Conservation (phyloP, 2,888 invertebrate genomes). For the Pandemis heparana region DNA sequence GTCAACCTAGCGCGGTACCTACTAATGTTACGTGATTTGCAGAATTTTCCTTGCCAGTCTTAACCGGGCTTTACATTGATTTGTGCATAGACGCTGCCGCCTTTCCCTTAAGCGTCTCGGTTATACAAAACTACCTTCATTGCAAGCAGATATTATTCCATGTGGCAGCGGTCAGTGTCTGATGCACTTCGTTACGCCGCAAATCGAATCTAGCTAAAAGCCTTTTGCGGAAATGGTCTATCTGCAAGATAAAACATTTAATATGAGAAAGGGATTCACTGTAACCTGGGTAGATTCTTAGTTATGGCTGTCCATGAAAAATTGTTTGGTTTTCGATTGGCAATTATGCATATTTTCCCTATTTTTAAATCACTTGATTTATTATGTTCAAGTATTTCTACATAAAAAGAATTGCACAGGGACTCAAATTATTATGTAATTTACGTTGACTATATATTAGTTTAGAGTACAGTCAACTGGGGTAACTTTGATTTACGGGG, state of each 20-base stretch:
- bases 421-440: too few relatives aligned
- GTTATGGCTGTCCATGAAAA: background rate
- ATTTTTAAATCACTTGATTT: too few relatives aligned
- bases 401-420: too few relatives aligned
- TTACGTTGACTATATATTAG: too few relatives aligned
- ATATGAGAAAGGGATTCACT: background rate
- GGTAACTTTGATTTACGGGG: too few relatives aligned
- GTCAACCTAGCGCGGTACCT: too few relatives aligned
- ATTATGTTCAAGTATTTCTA: too few relatives aligned
- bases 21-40: too few relatives aligned
- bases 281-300: background rate
- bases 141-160: conserved; percentile 29
- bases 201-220: conserved; percentile 13
- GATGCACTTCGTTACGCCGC: conserved; percentile 12
- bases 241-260: conserved; percentile 1
- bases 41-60: too few relatives aligned
- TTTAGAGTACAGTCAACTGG: too few relatives aligned
- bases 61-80: background rate
- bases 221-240: background rate
- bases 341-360: too few relatives aligned
- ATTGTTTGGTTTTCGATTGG: too few relatives aligned
- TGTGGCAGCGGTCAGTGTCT: conserved; percentile 1
- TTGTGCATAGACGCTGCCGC: background rate
- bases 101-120: background rate
- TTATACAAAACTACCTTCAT: conserved; percentile 17